phyloP scores from a whole-genome alignment of 2,797 vertebrate genomes.

The Sebastiscus tertius region DNA sequence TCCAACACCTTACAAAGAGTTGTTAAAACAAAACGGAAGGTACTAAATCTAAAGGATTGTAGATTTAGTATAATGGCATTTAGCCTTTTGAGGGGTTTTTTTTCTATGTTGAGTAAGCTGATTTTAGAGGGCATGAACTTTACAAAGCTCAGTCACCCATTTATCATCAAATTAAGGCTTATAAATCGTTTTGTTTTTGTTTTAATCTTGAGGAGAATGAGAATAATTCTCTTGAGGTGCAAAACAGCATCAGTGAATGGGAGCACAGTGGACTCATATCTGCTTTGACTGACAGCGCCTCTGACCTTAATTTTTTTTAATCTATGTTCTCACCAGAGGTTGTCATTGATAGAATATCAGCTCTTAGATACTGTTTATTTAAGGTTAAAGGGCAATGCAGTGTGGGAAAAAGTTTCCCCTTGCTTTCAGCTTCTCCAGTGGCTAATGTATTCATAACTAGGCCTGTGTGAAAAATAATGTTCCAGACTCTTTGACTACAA shows the following conservation, averaged over 20 bases:
- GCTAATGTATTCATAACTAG: not conserved
- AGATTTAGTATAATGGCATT: not conserved
- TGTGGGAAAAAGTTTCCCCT: not conserved
- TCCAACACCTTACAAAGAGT: not conserved
- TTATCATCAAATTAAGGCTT: not conserved
- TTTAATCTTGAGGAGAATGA: not conserved
- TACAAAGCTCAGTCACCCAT: not conserved
- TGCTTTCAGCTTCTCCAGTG: not conserved
- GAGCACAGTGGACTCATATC: not conserved
- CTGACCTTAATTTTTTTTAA: not conserved
- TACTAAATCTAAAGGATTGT: not conserved
- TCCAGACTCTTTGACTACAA: not conserved
- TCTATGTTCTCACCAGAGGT: not conserved
- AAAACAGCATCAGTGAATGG: not conserved
- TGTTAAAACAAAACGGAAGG: not conserved
- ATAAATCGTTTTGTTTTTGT: not conserved
- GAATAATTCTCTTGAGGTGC: not conserved
- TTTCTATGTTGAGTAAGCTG: not conserved
- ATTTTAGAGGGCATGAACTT: not conserved
- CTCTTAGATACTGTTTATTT: not conserved
- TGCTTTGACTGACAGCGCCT: not conserved
- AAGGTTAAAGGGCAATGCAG: not conserved
- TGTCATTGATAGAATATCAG: conserved; percentile 24
- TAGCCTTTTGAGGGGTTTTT: accelerated
- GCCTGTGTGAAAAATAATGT: not conserved